Evolutionary conservation across 2,888 invertebrate genomes (phyloP), one percentile per base, ranked within the genome.

Genomic region (Arrhopalites spinosus): DNA sequence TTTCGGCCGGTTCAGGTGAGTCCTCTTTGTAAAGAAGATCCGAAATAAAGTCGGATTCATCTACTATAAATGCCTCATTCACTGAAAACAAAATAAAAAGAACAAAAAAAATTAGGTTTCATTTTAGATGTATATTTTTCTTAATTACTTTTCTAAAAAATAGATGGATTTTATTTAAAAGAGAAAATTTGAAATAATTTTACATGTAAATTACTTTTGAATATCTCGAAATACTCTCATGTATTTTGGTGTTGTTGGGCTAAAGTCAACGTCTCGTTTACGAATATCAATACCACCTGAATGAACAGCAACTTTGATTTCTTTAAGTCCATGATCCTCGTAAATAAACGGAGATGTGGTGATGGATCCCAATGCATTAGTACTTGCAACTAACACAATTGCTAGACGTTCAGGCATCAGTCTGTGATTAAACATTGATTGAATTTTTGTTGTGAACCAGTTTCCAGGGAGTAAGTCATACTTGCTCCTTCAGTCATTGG

Each of bases 401-500:
- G 77, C 13, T 20, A 80, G 1, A 15, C 79, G 68, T 50, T 76
- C 36, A 15, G 80, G 78, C 1, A 78, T 23, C 1, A 77, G n/a
- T 23, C 80, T 78, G 1, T 47, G 20, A 80, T 0, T 5, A 79
- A 13, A 23, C 50, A 50, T 29, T 78, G 77, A 59, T 80, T 80
- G 0, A 43, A 69, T n/a, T 45, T 13, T 56, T 73, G 71, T 15
- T 36, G 13, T 1, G 73, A 68, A 73, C 78, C 78, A 0, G 27
- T 30, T 11, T 76, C 69, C 11, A 80, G 13, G 8, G 61, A 72
- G 43, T 68, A 77, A 13, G 47, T 73, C 50, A 76, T 76, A 67
- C 76, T 74, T 61, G 30, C 59, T 0, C 68, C 73, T 27, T 63
- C 23, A 27, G 50, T 74, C 29, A 69, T 61, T n/a, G 80, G 78